Evolutionary conservation across 2,888 invertebrate genomes (phyloP).

Genomic region (Stenurella melanura): DNA sequence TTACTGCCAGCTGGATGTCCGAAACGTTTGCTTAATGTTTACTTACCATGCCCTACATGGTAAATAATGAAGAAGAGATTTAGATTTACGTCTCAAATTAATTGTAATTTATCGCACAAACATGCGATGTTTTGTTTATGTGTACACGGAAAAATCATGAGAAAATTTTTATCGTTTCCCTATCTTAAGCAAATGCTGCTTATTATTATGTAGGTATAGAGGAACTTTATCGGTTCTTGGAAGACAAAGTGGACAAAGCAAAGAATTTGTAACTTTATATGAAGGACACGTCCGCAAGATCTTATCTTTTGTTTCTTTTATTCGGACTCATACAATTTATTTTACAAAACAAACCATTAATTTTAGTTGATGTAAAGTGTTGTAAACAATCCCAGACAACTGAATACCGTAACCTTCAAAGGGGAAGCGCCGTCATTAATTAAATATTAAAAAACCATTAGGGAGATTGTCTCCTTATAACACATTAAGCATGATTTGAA

Average conservation of each 20-base stretch:
- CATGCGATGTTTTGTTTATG: not conserved
- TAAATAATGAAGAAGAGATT: not conserved
- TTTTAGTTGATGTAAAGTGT: slow-evolving; percentile 10
- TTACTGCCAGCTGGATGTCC: too few relatives aligned
- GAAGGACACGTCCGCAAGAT: slow-evolving; percentile 36
- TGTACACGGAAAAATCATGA: slow-evolving; percentile 23
- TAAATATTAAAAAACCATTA: not conserved
- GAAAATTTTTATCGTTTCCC: slow-evolving; percentile 30
- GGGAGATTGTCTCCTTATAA: not conserved
- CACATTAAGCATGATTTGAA: not conserved
- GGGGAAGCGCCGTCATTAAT: slow-evolving; percentile 8
- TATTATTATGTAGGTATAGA: slow-evolving; percentile 36
- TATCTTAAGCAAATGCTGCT: slow-evolving; percentile 28
- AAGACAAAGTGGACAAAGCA: slow-evolving; percentile 14
- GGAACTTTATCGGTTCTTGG: slow-evolving; percentile 36
- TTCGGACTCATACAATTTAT: slow-evolving; percentile 33
- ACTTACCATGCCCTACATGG: too few relatives aligned
- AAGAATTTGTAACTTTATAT: slow-evolving; percentile 26
- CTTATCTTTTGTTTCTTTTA: slow-evolving; percentile 32
- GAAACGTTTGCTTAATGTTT: too few relatives aligned
- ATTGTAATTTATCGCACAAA: not conserved
- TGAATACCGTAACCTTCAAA: slow-evolving; percentile 7
- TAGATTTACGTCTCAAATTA: not conserved
- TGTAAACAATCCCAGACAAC: slow-evolving; percentile 5
- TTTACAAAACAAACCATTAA: slow-evolving; percentile 39